Evolutionary conservation across 2,113 vertebrate species (phyloP), one percentile per base, ranked within the genome.

Genomic region (Caloenas nicobarica): DNA sequence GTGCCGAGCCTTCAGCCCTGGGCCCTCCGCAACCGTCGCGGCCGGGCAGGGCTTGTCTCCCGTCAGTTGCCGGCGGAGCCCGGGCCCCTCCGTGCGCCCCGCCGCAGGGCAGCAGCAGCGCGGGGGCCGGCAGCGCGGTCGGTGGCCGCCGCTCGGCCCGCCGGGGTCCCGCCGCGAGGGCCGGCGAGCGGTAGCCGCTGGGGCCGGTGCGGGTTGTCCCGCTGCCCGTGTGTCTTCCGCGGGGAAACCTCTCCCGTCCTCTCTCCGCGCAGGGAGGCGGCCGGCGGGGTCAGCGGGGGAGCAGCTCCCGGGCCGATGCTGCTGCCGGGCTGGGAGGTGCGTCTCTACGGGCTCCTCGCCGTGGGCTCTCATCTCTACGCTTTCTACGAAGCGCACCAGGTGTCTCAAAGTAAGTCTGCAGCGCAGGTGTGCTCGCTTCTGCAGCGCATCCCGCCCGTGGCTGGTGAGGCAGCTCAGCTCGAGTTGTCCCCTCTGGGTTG

Each of bases 331-430:
- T 98, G 98, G 97, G 98, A 98, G 7, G 81, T 98, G 48, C 38
- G 69, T 9, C 33, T 98, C 17, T 98, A 98, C 34, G 72, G 97
- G 77, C 46, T 97, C 3, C 83, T 97, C 26, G 91, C 98, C 5
- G 88, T 98, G 28, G 97, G 97, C 50, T 98, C 98, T 60, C 98
- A 98, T 87, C 81, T 98, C 61, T 98, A 98, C 44, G 98, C 97
- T 8, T 98, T 98, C 94, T 97, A 98, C 19, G 97, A 98, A 93
- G 98, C 97, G 23, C 98, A 98, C 95, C 94, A 34, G 78, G 91
- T 95, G 54, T 98, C 98, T 54, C 97, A 60, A 91, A 97, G 98
- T 98, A 97, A 98, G 97, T 92, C 24, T 28, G 58, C 19, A 29
- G 1, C 4, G 53, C 5, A 42, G 53, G 4, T 11, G 21, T 3